Evolutionary conservation across 2,888 invertebrate genomes (phyloP).

Genomic region (Diogma glabrata): DNA sequence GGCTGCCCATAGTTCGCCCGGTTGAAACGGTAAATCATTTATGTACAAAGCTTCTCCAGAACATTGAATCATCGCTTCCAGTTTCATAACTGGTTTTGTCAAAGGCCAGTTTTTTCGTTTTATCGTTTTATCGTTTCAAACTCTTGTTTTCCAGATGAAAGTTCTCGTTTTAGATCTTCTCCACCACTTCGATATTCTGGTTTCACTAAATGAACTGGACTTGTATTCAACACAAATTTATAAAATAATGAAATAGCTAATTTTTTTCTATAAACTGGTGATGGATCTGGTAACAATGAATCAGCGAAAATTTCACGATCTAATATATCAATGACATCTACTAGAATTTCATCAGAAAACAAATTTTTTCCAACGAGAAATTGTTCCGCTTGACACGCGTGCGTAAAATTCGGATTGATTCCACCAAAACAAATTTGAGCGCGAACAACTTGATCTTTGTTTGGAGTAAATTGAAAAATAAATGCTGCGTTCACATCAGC

Average conservation of each 20-base stretch:
- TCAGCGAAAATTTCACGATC: slow-evolving; percentile 45
- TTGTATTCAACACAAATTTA: slow-evolving; percentile 48
- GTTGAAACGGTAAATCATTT: slow-evolving; percentile 32
- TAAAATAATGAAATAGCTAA: slow-evolving; percentile 52
- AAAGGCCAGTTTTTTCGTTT: slow-evolving; percentile 49
- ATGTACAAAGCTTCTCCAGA: slow-evolving; percentile 39
- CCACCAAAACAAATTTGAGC: slow-evolving; percentile 49
- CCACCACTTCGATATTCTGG: slow-evolving; percentile 46
- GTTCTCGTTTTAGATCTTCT: slow-evolving; percentile 43
- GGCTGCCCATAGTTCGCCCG: slow-evolving; percentile 44
- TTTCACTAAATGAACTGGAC: slow-evolving; percentile 40
- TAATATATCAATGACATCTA: slow-evolving; percentile 16
- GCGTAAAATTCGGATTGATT: slow-evolving; percentile 37
- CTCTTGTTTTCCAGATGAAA: slow-evolving; percentile 55
- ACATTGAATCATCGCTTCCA: slow-evolving; percentile 45
- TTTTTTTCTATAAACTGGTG: slow-evolving; percentile 46
- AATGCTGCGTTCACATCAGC: slow-evolving; percentile 67
- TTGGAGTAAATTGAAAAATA: slow-evolving; percentile 43
- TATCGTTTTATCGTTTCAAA: slow-evolving; percentile 61
- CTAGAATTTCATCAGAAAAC: slow-evolving; percentile 37
- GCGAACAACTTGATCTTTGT: slow-evolving; percentile 32
- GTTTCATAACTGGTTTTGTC: slow-evolving; percentile 49
- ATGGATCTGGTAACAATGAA: slow-evolving; percentile 46
- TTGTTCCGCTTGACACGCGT: slow-evolving; percentile 43
- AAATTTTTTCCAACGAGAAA: slow-evolving; percentile 37